phyloP scores from a whole-genome alignment of 1,140 invertebrate genomes.

The Drosophila kurseongensis region DNA sequence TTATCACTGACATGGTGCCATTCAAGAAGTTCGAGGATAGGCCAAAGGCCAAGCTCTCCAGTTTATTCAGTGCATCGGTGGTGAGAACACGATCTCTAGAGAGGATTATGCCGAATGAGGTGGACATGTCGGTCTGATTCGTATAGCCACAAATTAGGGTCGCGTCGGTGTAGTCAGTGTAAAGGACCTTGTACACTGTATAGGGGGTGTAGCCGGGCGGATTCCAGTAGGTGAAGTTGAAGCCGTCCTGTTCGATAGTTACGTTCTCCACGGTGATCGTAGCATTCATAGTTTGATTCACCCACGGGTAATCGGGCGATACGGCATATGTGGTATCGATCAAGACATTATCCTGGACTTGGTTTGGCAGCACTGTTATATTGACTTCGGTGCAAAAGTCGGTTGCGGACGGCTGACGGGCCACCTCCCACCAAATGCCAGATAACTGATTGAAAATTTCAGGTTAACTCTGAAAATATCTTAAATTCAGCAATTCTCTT shows the following conservation, averaged over 20 bases:
- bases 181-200: constrained; percentile 55
- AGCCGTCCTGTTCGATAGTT: neutral
- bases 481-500: neutral
- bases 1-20: constrained; percentile 54
- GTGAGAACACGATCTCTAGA: constrained; percentile 45
- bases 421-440: constrained; percentile 75
- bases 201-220: constrained; percentile 44
- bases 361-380: constrained; percentile 39
- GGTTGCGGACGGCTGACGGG: constrained; percentile 43
- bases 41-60: constrained; percentile 29
- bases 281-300: constrained; percentile 75
- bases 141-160: constrained; percentile 71
- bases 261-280: constrained; percentile 36
- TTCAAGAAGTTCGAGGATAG: constrained; percentile 51
- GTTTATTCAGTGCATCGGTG: constrained; percentile 7
- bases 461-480: neutral
- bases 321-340: constrained; percentile 68
- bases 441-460: constrained; percentile 37
- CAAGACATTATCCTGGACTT: constrained; percentile 25
- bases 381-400: constrained; percentile 63
- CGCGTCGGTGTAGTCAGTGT: constrained; percentile 56
- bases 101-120: constrained; percentile 58
- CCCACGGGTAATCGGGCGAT: constrained; percentile 56
- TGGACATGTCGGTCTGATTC: constrained; percentile 51
- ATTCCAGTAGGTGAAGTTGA: constrained; percentile 58